Evolutionary conservation across 2,113 vertebrate genomes (phyloP).

Genomic region (Channa argus): DNA sequence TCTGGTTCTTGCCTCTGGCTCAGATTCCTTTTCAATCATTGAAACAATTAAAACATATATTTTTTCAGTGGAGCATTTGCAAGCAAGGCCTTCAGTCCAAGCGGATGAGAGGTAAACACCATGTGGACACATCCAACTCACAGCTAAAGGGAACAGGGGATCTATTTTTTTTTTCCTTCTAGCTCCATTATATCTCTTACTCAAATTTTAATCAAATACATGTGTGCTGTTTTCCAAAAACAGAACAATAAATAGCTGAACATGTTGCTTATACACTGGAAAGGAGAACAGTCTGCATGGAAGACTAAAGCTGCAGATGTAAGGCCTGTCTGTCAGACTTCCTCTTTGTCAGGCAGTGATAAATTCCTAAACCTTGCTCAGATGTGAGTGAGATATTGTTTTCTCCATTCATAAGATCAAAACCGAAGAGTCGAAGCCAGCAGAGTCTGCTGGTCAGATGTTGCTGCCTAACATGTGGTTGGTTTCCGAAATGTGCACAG

Average conservation of each 20-base stretch:
- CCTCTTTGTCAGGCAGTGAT: constrained; percentile 56
- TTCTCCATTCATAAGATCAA: constrained; percentile 60
- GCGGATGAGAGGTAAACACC: constrained; percentile 1
- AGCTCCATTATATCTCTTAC: constrained; percentile 3
- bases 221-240: constrained; percentile 36
- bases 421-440: constrained; percentile 33
- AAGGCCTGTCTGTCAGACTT: constrained; percentile 55
- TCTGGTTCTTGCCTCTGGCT: constrained; percentile 28
- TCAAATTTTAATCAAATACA: constrained; percentile 25
- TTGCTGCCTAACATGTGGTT: constrained; percentile 38
- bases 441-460: constrained; percentile 68
- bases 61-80: neutral
- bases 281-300: constrained; percentile 27
- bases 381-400: constrained; percentile 44
- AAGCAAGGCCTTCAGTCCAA: neutral
- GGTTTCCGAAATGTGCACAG: constrained; percentile 42
- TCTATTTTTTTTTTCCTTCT: neutral
- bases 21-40: constrained; percentile 47
- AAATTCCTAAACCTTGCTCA: constrained; percentile 45
- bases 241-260: constrained; percentile 24
- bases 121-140: neutral
- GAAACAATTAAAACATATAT: neutral
- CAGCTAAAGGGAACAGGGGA: neutral
- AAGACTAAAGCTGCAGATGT: constrained; percentile 25
- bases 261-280: constrained; percentile 18